A percentile compares a stretch with the other conserved stretches of the same genome.
Conservation (phyloP, 2,797 vertebrate genomes). For the Florisuga fusca region DNA sequence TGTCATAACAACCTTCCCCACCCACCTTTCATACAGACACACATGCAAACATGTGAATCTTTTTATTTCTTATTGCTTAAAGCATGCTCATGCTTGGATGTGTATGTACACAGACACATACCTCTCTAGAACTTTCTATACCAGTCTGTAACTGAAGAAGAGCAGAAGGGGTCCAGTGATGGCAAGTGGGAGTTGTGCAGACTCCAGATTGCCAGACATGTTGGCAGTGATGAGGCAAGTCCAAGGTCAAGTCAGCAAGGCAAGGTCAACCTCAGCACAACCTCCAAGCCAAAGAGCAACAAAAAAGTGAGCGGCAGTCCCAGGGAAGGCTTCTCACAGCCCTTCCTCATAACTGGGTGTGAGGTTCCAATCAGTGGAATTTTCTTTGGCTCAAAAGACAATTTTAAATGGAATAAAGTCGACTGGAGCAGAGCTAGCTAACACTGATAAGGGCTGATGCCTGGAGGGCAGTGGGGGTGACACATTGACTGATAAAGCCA, state of each 20-base stretch:
- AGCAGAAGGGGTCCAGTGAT: neutral
- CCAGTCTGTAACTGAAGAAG: neutral
- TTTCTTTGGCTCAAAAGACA: too few relatives aligned
- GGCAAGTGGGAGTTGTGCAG: neutral
- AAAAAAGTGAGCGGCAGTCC: too few relatives aligned
- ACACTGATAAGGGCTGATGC: too few relatives aligned
- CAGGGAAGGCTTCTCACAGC: neutral
- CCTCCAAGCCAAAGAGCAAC: neutral
- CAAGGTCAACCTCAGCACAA: neutral
- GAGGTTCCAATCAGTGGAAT: too few relatives aligned
- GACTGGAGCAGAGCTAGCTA: too few relatives aligned
- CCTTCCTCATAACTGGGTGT: neutral
- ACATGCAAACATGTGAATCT: neutral
- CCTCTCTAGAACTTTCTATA: neutral
- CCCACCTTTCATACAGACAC: neutral
- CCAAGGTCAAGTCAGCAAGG: neutral
- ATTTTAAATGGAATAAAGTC: too few relatives aligned
- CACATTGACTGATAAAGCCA: too few relatives aligned
- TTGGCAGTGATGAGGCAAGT: neutral
- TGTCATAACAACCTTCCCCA: neutral
- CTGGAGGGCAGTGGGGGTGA: too few relatives aligned
- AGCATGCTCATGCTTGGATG: accelerated
- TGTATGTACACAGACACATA: neutral
- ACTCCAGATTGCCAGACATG: neutral
- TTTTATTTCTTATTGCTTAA: neutral